Evolutionary conservation across 1,140 invertebrate genomes (phyloP).

Genomic region (Sogatella furcifera): DNA sequence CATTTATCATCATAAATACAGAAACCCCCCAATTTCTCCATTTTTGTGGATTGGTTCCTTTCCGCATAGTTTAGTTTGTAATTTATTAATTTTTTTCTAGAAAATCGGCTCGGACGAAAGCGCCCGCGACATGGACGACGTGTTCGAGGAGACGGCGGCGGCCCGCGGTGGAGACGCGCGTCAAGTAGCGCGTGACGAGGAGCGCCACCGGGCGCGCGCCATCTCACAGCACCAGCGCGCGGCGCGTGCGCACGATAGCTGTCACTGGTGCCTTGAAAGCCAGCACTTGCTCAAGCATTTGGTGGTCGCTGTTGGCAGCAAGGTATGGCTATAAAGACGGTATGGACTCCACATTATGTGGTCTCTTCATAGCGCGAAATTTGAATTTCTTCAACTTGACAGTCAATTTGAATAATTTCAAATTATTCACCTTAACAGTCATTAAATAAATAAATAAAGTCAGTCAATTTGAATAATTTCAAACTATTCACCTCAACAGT

Average conservation of each 20-base stretch:
- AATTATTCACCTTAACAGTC: too few relatives aligned
- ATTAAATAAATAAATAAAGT: too few relatives aligned
- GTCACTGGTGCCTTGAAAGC: conserved; percentile 72
- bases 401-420: too few relatives aligned
- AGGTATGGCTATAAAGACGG: too few relatives aligned
- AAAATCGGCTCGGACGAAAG: conserved; percentile 53
- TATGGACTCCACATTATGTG: too few relatives aligned
- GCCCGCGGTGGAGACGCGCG: conserved; percentile 47
- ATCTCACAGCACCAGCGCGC: conserved; percentile 60
- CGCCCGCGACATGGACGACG: conserved; percentile 72
- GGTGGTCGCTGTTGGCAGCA: conserved; percentile 68
- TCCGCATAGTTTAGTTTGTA: not conserved
- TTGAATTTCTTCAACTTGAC: too few relatives aligned
- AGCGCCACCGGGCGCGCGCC: conserved; percentile 51
- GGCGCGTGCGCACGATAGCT: conserved; percentile 62
- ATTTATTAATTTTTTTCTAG: conserved; percentile 21
- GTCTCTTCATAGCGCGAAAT: too few relatives aligned
- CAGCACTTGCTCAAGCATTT: conserved; percentile 73
- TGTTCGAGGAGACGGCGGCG: conserved; percentile 66
- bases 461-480: too few relatives aligned
- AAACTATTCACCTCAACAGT: too few relatives aligned
- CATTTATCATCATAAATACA: too few relatives aligned
- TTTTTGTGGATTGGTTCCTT: too few relatives aligned
- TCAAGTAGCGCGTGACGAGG: conserved; percentile 50
- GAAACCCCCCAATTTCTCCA: too few relatives aligned